Conservation (phyloP, 2,888 invertebrate species). For the Oligia latruncula region DNA sequence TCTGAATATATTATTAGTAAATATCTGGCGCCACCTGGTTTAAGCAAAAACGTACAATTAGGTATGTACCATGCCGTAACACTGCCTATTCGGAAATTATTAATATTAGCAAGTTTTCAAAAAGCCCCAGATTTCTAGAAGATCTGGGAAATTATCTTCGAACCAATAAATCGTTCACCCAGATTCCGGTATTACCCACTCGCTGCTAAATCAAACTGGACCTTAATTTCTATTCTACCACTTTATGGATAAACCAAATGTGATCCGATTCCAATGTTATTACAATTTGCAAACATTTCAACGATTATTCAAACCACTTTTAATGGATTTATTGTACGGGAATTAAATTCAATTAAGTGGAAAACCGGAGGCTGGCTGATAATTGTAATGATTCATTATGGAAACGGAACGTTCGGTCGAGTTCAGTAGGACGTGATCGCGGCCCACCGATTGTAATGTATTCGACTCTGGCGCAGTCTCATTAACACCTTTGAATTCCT, state of each 20-base stretch:
- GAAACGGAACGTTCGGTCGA: constrained; percentile 77
- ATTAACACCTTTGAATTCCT: constrained; percentile 33
- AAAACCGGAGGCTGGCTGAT: constrained; percentile 74
- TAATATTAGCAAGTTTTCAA: neutral
- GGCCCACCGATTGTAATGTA: constrained; percentile 63
- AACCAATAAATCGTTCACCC: neutral
- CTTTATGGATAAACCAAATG: constrained; percentile 6
- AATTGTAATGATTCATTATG: constrained; percentile 81
- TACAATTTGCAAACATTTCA: constrained; percentile 45
- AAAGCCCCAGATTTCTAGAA: neutral
- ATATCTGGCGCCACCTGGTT: constrained; percentile 21
- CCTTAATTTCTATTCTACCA: constrained; percentile 11
- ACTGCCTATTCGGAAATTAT: neutral
- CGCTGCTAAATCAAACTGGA: neutral
- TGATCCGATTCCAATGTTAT: constrained; percentile 23
- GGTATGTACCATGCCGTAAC: neutral
- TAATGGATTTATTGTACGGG: constrained; percentile 65
- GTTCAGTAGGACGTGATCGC: constrained; percentile 72
- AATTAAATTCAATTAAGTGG: constrained; percentile 73
- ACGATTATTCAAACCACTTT: constrained; percentile 42
- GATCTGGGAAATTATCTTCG: neutral
- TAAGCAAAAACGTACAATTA: constrained; percentile 1
- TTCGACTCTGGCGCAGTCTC: constrained; percentile 27
- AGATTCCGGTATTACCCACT: constrained; percentile 5
- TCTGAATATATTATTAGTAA: constrained; percentile 42